phyloP scores from a whole-genome alignment of 2,888 invertebrate species.

The Orgyia antiqua region DNA sequence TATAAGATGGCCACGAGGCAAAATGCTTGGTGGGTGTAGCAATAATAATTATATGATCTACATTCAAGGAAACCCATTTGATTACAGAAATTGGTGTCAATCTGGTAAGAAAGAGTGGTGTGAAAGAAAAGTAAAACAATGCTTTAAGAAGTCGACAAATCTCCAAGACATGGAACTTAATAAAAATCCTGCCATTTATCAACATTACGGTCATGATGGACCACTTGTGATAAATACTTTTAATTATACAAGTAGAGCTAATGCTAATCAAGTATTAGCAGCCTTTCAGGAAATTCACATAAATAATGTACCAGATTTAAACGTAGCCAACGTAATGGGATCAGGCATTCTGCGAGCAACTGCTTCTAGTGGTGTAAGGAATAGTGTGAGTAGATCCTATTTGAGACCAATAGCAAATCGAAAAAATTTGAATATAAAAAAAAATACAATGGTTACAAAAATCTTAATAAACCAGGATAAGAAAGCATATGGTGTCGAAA shows the following conservation, averaged over 20 bases:
- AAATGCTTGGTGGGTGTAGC: slow-evolving; percentile 77
- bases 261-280: slow-evolving; percentile 30
- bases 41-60: slow-evolving; percentile 76
- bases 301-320: slow-evolving; percentile 41
- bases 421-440: slow-evolving; percentile 50
- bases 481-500: slow-evolving; percentile 50
- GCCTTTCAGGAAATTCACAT: slow-evolving; percentile 60
- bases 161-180: slow-evolving; percentile 31
- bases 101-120: slow-evolving; percentile 74
- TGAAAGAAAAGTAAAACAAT: slow-evolving; percentile 60
- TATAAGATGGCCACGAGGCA: slow-evolving; percentile 77
- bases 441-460: slow-evolving; percentile 65
- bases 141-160: slow-evolving; percentile 70
- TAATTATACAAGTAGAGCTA: not conserved
- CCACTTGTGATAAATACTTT: slow-evolving; percentile 2
- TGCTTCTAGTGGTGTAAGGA: slow-evolving; percentile 55
- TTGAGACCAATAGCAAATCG: slow-evolving; percentile 37
- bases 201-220: slow-evolving; percentile 2
- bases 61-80: slow-evolving; percentile 61
- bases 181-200: not conserved
- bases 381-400: slow-evolving; percentile 68
- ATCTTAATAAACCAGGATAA: slow-evolving; percentile 61
- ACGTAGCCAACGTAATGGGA: slow-evolving; percentile 52
- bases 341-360: slow-evolving; percentile 60
- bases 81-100: slow-evolving; percentile 72